Conservation (phyloP, 92 coral and sea anemone genomes). For the Desmophyllum pertusum region DNA sequence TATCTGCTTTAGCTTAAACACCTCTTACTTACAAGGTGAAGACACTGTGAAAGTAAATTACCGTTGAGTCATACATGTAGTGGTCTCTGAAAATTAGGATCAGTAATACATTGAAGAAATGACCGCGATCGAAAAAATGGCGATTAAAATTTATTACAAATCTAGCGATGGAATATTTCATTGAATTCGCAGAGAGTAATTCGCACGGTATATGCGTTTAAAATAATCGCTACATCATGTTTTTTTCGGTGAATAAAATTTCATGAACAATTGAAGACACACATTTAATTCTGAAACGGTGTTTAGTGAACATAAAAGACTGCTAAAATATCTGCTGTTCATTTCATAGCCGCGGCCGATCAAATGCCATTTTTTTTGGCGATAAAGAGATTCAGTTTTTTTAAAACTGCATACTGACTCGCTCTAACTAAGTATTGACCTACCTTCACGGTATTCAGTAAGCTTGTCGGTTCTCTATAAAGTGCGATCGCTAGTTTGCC, state of each 20-base stretch:
- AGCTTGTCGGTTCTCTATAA: not conserved
- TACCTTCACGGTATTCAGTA: not conserved
- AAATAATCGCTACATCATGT: not conserved
- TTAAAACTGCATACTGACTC: too few species aligned
- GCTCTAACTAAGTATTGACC: not conserved
- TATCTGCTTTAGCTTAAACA: slow-evolving; percentile 32
- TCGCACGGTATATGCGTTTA: not conserved
- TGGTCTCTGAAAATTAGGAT: not conserved
- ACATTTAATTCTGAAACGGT: not conserved
- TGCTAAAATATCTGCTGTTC: slow-evolving; percentile 11
- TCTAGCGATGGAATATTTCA: not conserved
- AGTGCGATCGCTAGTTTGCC: not conserved
- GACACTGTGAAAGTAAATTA: slow-evolving; percentile 31
- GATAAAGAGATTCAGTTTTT: not conserved
- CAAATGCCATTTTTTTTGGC: not conserved
- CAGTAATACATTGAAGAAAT: not conserved
- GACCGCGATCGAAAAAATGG: too few species aligned
- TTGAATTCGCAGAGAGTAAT: not conserved
- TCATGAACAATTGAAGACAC: slow-evolving; percentile 17
- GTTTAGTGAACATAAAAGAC: not conserved
- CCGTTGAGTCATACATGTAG: not conserved
- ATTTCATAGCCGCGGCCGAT: slow-evolving; percentile 2
- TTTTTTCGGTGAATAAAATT: slow-evolving; percentile 11
- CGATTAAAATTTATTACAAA: not conserved
- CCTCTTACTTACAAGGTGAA: slow-evolving; percentile 35